phyloP scores from a whole-genome alignment of 2,797 vertebrate genomes.

The Coreius guichenoti region DNA sequence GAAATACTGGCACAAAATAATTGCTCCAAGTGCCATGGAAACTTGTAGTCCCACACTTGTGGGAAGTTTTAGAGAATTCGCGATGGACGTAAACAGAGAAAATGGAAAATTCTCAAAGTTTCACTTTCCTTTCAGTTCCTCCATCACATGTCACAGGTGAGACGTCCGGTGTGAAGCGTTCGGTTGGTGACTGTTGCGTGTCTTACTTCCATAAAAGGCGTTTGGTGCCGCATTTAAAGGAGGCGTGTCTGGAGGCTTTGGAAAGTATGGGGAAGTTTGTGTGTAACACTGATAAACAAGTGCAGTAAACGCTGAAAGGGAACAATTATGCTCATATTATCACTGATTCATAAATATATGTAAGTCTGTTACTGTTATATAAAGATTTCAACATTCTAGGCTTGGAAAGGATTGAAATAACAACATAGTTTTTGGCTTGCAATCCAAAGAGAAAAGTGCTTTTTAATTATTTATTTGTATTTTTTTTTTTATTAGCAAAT shows the following conservation, averaged over 20 bases:
- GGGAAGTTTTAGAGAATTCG: not conserved
- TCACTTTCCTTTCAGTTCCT: conserved; percentile 43
- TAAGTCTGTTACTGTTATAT: not conserved
- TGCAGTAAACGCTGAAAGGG: not conserved
- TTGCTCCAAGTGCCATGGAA: not conserved
- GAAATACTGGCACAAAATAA: not conserved
- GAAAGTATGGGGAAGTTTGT: conserved; percentile 42
- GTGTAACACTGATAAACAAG: conserved; percentile 26
- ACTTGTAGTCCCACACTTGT: not conserved
- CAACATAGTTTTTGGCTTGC: not conserved
- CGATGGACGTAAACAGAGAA: not conserved
- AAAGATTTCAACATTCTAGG: not conserved
- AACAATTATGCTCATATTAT: not conserved
- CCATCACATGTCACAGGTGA: conserved; percentile 4
- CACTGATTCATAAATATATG: not conserved
- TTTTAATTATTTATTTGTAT: not conserved
- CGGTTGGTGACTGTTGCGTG: not conserved
- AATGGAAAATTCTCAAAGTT: not conserved
- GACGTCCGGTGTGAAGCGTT: not conserved
- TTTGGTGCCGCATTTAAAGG: conserved; percentile 69
- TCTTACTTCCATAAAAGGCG: conserved; percentile 53
- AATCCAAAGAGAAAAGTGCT: not conserved
- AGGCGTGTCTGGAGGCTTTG: conserved; percentile 71
- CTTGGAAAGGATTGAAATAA: not conserved
- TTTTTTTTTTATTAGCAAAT: not conserved